phyloP scores from a whole-genome alignment of 2,888 invertebrate species.

The Cyrtodaria siliqua region DNA sequence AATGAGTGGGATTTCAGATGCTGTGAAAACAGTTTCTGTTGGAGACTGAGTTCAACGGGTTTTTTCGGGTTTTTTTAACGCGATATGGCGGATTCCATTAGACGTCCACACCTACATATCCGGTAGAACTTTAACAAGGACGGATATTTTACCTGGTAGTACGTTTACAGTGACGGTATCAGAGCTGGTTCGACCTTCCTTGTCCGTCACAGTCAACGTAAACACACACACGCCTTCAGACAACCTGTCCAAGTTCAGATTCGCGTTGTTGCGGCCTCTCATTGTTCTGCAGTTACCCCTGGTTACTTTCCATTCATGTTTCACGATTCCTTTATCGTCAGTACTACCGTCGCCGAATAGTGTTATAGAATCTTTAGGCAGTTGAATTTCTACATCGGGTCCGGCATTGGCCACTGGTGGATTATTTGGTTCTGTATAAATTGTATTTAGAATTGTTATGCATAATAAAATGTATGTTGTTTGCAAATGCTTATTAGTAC shows the following conservation, averaged over 20 bases:
- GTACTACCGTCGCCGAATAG: constrained; percentile 32
- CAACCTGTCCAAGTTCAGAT: constrained; percentile 7
- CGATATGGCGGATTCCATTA: too few species aligned
- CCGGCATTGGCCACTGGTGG: constrained; percentile 54
- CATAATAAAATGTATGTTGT: too few species aligned
- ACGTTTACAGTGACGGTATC: constrained; percentile 37
- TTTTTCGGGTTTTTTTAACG: too few species aligned
- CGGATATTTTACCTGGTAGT: constrained; percentile 26
- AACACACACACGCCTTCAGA: constrained; percentile 39
- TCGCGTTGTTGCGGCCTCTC: not conserved
- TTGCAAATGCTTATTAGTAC: too few species aligned
- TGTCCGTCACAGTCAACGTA: constrained; percentile 40
- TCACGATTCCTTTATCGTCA: constrained; percentile 35
- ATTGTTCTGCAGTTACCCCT: not conserved
- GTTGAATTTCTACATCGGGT: constrained; percentile 22
- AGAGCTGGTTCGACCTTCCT: constrained; percentile 25
- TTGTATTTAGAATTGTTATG: too few species aligned
- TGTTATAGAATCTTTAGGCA: constrained; percentile 36
- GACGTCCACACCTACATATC: too few species aligned
- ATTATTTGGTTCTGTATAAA: constrained; percentile 28
- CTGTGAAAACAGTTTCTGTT: too few species aligned
- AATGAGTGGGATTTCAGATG: too few species aligned
- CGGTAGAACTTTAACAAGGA: too few species aligned
- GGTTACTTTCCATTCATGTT: constrained; percentile 27
- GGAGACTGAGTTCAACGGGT: too few species aligned